Evolutionary conservation across 1,140 invertebrate genomes (phyloP).

Genomic region (Drosophila lowei): DNA sequence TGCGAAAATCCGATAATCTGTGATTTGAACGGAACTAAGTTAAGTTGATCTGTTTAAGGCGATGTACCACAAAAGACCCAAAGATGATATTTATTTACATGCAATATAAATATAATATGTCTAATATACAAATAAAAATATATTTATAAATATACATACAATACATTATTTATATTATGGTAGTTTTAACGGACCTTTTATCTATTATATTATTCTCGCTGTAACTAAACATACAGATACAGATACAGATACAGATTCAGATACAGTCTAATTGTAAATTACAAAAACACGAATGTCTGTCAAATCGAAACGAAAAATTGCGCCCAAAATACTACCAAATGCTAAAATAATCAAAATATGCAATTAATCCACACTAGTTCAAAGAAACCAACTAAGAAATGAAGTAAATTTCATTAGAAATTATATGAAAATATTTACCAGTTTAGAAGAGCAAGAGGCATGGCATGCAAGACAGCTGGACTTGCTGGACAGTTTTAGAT

Average conservation of each 20-base stretch:
- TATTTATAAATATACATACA: constrained; percentile 38
- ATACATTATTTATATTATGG: constrained; percentile 73
- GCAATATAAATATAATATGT: constrained; percentile 65
- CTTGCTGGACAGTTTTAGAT: constrained; percentile 49
- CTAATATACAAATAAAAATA: constrained; percentile 55
- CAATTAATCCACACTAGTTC: constrained; percentile 71
- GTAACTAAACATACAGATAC: constrained; percentile 66
- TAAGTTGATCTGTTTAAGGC: constrained; percentile 67
- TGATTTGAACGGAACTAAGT: constrained; percentile 66
- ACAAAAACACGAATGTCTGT: constrained; percentile 17
- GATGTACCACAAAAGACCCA: constrained; percentile 57
- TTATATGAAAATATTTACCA: constrained; percentile 30
- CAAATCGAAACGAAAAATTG: constrained; percentile 48
- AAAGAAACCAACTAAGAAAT: constrained; percentile 48
- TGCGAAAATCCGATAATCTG: no score
- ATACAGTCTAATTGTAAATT: constrained; percentile 50
- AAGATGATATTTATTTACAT: constrained; percentile 72
- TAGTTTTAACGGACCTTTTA: constrained; percentile 75
- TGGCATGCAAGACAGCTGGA: constrained; percentile 10
- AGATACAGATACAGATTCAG: constrained; percentile 45
- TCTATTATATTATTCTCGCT: constrained; percentile 71
- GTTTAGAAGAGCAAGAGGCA: constrained; percentile 1
- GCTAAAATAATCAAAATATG: constrained; percentile 56
- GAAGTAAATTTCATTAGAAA: constrained; percentile 14
- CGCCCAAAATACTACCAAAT: constrained; percentile 68